Evolutionary conservation across 2,797 vertebrate genomes (phyloP), one percentile per base, ranked within the genome.

Genomic region (Cynodonichthys magdalenae): DNA sequence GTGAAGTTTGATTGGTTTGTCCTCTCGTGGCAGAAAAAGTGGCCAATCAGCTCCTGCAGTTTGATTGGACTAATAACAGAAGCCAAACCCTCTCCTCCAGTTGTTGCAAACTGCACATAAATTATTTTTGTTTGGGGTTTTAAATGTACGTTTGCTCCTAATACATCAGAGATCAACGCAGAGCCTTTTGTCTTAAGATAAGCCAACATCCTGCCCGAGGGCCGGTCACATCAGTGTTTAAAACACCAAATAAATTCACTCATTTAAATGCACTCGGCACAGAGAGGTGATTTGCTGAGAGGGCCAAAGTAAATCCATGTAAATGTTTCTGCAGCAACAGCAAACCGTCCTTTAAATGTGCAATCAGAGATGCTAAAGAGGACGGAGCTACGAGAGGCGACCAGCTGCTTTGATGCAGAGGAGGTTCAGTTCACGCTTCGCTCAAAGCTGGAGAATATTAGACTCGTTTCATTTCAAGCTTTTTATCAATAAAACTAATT

Each of bases 1-100:
- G 31, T 34, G 31, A 24, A 24, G 24, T 24, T 24, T 60, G 55
- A 11, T 42, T 41, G 64, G 17, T 55, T 67, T 20, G 52, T 63
- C 45, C 31, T 18, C 65, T 47, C 12, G 12, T 27, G 36, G 42
- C 8, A 24, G 44, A 17, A 39, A 61, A 59, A 57, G 15, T 0
- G 49, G 42, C 45, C 28, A 55, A 71, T 61, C 42, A 67, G 68
- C 36, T 3, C 53, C 42, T 61, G 53, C 10, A 51, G 44, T 58
- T 42, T 55, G 29, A 68, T 10, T 42, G 63, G 48, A 58, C 56
- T 41, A 55, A 42, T 28, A 28, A 46, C 14, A 14, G 11, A 8
- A 15, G 51, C 29, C 29, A 11, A 36, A 27, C 24, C 15, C 9
- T 36, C 29, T n/a, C 36, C 42, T 11, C 42, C 11, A 14, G 61